Percentiles rank a stretch among this genome's conserved stretches.
phyloP scores from a whole-genome alignment of 1,140 invertebrate genomes.

The Homarus americanus region DNA sequence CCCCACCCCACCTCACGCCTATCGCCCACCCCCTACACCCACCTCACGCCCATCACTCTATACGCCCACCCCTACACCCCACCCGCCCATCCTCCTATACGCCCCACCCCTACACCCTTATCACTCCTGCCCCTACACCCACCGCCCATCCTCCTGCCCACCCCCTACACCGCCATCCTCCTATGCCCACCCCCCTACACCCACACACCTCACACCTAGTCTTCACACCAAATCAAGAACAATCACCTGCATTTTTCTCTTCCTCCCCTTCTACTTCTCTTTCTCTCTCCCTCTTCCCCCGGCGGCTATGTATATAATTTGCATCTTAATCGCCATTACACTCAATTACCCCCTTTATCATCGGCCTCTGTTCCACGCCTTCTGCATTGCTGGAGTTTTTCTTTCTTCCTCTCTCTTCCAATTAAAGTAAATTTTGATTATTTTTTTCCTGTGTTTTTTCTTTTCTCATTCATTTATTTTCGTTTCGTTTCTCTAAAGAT shows the following conservation, averaged over 20 bases:
- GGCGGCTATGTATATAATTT: conserved; percentile 7
- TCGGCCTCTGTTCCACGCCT: neutral
- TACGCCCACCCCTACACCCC: no score
- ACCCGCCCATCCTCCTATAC: no score
- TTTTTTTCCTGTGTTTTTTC: neutral
- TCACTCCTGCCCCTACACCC: no score
- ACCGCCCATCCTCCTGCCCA: neutral
- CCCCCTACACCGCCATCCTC: no score
- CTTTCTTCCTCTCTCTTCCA: neutral
- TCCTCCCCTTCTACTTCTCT: neutral
- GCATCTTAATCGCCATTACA: conserved; percentile 24
- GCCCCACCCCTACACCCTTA: no score
- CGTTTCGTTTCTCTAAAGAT: neutral
- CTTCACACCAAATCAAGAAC: neutral
- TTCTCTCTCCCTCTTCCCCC: neutral
- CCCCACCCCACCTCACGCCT: no score
- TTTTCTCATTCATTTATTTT: neutral
- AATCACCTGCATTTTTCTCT: conserved; percentile 16
- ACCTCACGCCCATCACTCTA: neutral
- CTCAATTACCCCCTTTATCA: conserved; percentile 8
- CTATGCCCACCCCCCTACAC: neutral
- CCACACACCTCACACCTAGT: neutral
- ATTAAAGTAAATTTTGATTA: no score
- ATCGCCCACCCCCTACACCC: neutral
- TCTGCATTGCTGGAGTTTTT: neutral